A percentile compares a stretch with the other conserved stretches of the same genome.
Evolutionary conservation across 1,140 invertebrate species (phyloP).

Genomic region (Cyphomyrmex costatus): DNA sequence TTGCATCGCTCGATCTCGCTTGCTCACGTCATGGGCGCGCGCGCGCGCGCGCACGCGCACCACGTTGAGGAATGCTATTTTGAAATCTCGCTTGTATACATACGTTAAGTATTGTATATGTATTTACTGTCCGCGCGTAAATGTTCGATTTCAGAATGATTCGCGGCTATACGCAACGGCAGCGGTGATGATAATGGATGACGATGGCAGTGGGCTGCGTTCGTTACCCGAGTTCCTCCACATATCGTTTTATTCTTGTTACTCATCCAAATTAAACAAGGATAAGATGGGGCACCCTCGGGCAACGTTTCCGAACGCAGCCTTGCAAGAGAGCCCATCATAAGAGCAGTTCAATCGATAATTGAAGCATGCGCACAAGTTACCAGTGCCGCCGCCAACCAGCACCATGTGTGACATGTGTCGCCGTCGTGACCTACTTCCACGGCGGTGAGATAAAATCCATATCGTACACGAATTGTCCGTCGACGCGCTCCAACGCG

Average conservation of each 20-base stretch:
- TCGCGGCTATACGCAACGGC: background rate
- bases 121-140: conserved; percentile 42
- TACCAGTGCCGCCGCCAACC: conserved; percentile 11
- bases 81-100: background rate
- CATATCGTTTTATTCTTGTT: too few species aligned
- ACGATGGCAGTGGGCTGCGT: too few species aligned
- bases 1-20: conserved; percentile 53
- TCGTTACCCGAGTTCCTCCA: too few species aligned
- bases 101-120: too few species aligned
- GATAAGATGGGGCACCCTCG: too few species aligned
- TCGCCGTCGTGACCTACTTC: conserved; percentile 82
- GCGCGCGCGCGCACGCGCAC: background rate
- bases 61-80: background rate
- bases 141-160: background rate
- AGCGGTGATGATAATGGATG: background rate
- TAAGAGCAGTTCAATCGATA: conserved; percentile 84
- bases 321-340: background rate
- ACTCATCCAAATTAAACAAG: too few species aligned
- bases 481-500: conserved; percentile 56
- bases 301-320: too few species aligned
- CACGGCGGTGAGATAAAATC: conserved; percentile 79
- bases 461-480: conserved; percentile 74
- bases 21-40: background rate
- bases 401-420: background rate
- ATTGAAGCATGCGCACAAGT: conserved; percentile 84